A percentile compares a stretch with the other conserved stretches of the same genome.
phyloP scores from a whole-genome alignment of 2,888 invertebrate species.

The Agrotis puta region DNA sequence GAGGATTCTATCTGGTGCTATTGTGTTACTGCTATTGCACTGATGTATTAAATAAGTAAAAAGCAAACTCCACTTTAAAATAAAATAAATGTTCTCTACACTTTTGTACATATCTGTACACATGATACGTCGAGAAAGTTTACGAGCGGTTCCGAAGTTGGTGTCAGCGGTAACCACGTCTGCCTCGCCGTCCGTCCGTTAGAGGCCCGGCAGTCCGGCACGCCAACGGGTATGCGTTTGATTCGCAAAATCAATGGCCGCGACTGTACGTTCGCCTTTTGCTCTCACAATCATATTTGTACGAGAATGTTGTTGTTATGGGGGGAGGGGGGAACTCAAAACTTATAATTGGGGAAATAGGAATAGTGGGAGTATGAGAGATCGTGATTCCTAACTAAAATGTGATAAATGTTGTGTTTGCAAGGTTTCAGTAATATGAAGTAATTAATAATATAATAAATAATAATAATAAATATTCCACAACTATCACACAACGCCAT shows the following conservation, averaged over 20 bases:
- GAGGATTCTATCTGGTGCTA: not conserved
- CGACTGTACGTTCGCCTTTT: constrained; percentile 41
- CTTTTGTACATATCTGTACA: constrained; percentile 40
- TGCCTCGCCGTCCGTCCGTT: not conserved
- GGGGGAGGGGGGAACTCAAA: not conserved
- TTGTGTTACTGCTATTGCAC: not conserved
- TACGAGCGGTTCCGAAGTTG: constrained; percentile 57
- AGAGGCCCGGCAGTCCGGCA: constrained; percentile 13
- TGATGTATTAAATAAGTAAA: not conserved
- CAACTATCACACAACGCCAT: too few species aligned
- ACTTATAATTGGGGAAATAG: constrained; percentile 36
- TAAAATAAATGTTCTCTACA: not conserved
- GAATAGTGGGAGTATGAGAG: constrained; percentile 1
- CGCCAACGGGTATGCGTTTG: constrained; percentile 43
- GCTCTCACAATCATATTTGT: constrained; percentile 28
- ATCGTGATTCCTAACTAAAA: constrained; percentile 8
- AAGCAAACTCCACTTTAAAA: not conserved
- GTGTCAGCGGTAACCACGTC: constrained; percentile 45
- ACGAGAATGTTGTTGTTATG: constrained; percentile 17
- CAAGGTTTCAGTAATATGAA: too few species aligned
- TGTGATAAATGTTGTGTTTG: constrained; percentile 15
- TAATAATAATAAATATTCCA: too few species aligned
- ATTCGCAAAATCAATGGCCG: constrained; percentile 45
- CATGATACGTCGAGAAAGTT: constrained; percentile 50
- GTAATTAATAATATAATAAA: too few species aligned